These are phyloP conservation scores for Tinamus major DNA, from an alignment of 2,797 vertebrate species.

Conservation along the genomic window DNA sequence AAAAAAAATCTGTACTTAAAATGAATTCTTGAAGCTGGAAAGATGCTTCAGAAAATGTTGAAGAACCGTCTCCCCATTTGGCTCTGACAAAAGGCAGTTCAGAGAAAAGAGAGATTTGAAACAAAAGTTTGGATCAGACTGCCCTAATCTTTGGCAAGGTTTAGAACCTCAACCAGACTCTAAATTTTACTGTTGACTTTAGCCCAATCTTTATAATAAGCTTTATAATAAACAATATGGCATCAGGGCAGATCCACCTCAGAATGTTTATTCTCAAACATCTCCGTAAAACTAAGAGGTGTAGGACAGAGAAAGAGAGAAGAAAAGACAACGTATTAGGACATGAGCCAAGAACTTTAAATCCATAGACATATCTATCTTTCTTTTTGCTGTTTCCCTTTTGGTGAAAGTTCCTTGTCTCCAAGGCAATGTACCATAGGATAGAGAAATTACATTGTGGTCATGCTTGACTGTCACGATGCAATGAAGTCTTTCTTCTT, in stretches of 20 bases:
- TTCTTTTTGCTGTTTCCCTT: neutral
- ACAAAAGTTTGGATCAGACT: slow-evolving; percentile 30
- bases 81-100: neutral
- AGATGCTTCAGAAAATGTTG: neutral
- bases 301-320: neutral
- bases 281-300: neutral
- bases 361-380: neutral
- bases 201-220: neutral
- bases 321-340: neutral
- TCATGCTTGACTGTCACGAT: neutral
- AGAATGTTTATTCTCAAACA: neutral
- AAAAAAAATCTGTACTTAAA: neutral
- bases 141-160: neutral
- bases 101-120: neutral
- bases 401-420: neutral
- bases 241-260: neutral
- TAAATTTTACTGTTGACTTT: slow-evolving; percentile 16
- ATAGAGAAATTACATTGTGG: neutral
- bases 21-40: neutral
- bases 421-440: neutral
- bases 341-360: neutral
- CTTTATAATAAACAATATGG: neutral
- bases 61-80: neutral
- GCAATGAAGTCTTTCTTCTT: neutral
- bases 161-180: neutral